A percentile compares a stretch with the other conserved stretches of the same genome.
Conservation (phyloP, 30 jellyfish, hydroid and myxozoan species). For the Chironex yamaguchii region DNA sequence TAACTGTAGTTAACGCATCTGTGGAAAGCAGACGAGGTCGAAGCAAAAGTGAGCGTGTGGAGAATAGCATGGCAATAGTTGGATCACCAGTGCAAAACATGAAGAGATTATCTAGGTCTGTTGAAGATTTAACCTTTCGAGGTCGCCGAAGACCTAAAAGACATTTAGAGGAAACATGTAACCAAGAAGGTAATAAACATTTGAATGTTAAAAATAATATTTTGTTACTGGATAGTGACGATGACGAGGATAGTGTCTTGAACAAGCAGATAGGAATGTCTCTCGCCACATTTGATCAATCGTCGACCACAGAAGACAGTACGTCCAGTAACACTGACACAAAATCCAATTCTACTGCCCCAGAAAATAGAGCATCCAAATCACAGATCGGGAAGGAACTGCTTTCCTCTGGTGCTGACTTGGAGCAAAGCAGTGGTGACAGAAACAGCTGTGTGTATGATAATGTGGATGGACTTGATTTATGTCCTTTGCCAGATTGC, state of each 20-base stretch:
- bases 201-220: no score
- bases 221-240: neutral
- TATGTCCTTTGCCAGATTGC: neutral
- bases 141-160: neutral
- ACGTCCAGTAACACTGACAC: no score
- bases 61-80: neutral
- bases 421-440: no score
- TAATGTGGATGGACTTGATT: neutral
- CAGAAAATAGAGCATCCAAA: neutral
- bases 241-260: neutral
- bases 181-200: neutral
- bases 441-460: neutral
- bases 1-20: neutral
- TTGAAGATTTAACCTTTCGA: neutral
- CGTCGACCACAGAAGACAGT: no score
- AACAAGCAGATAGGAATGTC: neutral
- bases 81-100: neutral
- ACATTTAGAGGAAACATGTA: neutral
- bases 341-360: neutral
- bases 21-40: neutral
- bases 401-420: no score
- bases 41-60: neutral
- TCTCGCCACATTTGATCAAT: neutral
- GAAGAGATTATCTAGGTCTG: neutral
- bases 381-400: neutral